Evolutionary conservation across 2,888 invertebrate species (phyloP), one percentile per base, ranked within the genome.

Genomic region (Enoplolaimus lenunculus): DNA sequence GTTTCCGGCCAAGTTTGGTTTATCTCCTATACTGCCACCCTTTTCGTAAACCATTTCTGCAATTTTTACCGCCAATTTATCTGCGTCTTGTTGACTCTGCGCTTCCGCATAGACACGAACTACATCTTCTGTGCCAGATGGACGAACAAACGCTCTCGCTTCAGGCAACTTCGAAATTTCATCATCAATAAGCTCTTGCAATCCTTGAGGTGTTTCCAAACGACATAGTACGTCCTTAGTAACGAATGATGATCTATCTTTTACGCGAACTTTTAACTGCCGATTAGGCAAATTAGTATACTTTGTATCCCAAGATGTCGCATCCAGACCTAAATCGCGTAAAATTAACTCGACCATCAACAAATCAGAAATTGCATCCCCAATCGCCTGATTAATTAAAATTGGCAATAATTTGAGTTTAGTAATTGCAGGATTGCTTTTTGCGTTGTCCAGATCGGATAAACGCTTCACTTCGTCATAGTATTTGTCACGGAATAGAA

Each of bases 51-150:
- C 45, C 21, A 45, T 45, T 45, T 21, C 7, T 45, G 45, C 45
- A 13, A 45, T 21, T 13, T 7, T 21, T 45, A 45, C 7, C 45
- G 45, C 21, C 45, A 45, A 45, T 21, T 45, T 45, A 21, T 45
- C 45, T 13, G 45, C 45, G 21, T 7, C 45, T 45, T 45, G 7
- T 77, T 86, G 85, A 1, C 89, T 88, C 31, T 88, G 87, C 1
- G 93, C 92, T 83, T 99, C 98, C 0, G 94, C 93, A 82, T 97
- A 99, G 0, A 99, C 89, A 73, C 98, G 85, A 1, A 98, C 90
- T 16, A 95, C 85, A 81, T 98, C 93, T 83, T 99, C 98, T 0
- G 98, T 98, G 7, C 98, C 98, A 0, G 97, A 97, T 0, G 98
- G 89, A 66, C 95, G 87, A 73, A 57, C 0, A 88, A 86, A 78